Conservation (phyloP, 53 echinoderm and acorn worm species). For the Temnopleurus reevesii region DNA sequence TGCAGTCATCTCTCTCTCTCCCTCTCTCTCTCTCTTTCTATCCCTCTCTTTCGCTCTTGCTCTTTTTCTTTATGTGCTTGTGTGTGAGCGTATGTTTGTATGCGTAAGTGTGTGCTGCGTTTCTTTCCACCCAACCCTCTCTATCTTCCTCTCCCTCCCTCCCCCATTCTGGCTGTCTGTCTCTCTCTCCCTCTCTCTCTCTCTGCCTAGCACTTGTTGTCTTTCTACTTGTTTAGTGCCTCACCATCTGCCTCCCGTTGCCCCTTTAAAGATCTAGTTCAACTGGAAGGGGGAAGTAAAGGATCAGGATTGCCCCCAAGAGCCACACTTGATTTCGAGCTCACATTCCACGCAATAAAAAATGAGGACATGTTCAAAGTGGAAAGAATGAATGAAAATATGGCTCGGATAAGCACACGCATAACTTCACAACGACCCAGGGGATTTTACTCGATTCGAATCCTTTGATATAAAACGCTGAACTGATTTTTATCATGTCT, state of each 20-base stretch:
- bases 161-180: background rate
- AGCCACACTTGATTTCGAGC: background rate
- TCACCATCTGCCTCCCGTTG: background rate
- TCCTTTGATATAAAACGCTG: conserved; percentile 1
- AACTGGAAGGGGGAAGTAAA: conserved; percentile 1
- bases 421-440: background rate
- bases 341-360: background rate
- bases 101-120: background rate
- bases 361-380: background rate
- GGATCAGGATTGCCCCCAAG: background rate
- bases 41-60: too few relatives aligned
- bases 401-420: too few relatives aligned
- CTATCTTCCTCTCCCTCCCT: background rate
- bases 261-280: conserved; percentile 27
- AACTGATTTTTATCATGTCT: conserved; percentile 33
- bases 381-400: background rate
- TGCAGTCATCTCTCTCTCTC: background rate
- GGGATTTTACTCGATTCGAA: background rate
- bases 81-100: background rate
- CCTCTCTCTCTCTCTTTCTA: background rate
- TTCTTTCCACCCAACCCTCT: background rate
- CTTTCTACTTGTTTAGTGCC: background rate
- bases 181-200: background rate
- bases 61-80: background rate
- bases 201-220: background rate